Evolutionary conservation across 2,888 invertebrate genomes (phyloP).

Genomic region (Metopia argyrocephala): DNA sequence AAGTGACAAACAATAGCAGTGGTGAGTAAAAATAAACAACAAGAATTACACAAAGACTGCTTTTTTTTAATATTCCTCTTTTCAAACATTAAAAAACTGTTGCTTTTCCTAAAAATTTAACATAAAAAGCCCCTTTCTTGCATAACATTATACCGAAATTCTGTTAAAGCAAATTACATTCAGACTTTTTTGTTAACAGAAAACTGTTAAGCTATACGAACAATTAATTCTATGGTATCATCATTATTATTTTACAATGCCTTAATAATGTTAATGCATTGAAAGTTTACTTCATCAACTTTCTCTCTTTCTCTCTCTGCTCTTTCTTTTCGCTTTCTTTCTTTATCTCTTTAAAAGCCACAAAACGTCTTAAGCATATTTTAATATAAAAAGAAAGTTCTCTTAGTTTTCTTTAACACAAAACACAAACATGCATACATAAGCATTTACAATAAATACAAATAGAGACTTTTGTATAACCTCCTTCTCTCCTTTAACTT

Average conservation of each 20-base stretch:
- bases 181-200: slow-evolving; percentile 19
- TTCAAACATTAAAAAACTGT: slow-evolving; percentile 51
- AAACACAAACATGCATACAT: not conserved
- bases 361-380: slow-evolving; percentile 24
- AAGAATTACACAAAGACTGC: not conserved
- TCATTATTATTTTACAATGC: slow-evolving; percentile 13
- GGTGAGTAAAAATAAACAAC: slow-evolving; percentile 21
- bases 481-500: not conserved
- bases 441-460: not conserved
- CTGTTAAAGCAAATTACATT: slow-evolving; percentile 36
- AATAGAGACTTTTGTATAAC: not conserved
- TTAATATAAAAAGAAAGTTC: not conserved
- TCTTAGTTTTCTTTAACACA: slow-evolving; percentile 15
- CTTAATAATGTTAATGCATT: no score
- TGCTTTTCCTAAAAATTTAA: slow-evolving; percentile 30
- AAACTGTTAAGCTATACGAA: not conserved
- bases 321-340: no score
- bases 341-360: not conserved
- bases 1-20: slow-evolving; percentile 35
- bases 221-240: not conserved
- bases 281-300: no score
- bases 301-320: no score
- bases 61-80: not conserved
- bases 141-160: slow-evolving; percentile 47
- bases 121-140: slow-evolving; percentile 3